These are phyloP conservation scores for Macropus fuliginosus DNA, from an alignment of 2,797 vertebrate genomes.

Conservation along the genomic window DNA sequence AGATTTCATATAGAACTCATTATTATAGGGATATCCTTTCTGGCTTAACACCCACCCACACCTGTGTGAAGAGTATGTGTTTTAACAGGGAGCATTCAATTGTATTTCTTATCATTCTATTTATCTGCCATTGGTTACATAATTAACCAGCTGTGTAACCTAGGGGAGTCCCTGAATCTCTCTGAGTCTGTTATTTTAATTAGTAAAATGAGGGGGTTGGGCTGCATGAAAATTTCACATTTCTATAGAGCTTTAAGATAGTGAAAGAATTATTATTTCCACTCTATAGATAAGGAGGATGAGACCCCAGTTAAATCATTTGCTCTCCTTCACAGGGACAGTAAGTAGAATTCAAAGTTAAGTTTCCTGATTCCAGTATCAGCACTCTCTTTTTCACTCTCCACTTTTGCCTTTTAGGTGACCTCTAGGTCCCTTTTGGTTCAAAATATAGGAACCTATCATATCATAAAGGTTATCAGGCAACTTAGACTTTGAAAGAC, in stretches of 20 bases:
- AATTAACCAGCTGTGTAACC: background rate
- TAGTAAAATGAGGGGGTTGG: background rate
- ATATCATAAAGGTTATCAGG: background rate
- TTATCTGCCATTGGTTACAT: background rate
- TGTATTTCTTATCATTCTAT: background rate
- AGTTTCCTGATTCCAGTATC: background rate
- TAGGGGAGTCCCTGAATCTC: background rate
- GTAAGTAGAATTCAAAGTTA: background rate
- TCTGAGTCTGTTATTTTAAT: conserved; percentile 1
- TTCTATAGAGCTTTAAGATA: background rate
- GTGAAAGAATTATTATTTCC: background rate
- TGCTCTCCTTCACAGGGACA: background rate
- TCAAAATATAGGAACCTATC: background rate
- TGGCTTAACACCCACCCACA: background rate
- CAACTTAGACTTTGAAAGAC: background rate
- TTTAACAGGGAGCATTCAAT: background rate
- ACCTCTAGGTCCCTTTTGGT: background rate
- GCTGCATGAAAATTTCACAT: background rate
- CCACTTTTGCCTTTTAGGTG: background rate
- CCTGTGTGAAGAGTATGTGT: background rate
- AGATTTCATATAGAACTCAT: background rate
- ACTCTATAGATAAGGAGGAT: background rate
- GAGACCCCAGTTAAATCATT: background rate
- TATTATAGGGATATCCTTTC: background rate
- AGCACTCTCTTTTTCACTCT: background rate